Base-by-base conservation (phyloP, 2,797 vertebrate species). In the Gobionotothen gibberifrons region DNA sequence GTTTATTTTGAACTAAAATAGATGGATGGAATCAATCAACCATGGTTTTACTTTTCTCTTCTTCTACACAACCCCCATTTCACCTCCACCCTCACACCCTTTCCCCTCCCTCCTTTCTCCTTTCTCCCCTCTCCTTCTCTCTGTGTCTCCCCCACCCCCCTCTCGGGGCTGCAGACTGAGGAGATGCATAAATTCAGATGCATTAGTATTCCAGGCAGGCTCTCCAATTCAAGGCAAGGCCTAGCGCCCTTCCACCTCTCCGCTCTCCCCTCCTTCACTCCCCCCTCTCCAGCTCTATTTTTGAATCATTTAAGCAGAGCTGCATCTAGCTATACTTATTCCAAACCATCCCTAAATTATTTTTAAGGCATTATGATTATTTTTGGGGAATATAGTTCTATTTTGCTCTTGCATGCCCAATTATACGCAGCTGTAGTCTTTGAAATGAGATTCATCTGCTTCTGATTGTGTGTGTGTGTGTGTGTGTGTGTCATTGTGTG, bases 201-300 rank as follows among this genome's bases (percentile, higher is more conserved):
- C 93, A 95, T 95, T 95, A 95, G 94, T 94, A 95, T 95, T 95
- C 94, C 88, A 93, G 94, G 95, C 94, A 94, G 92, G 93, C 91
- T 90, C 89, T 89, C 89, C 90, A 91, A 94, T 94, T 94, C 91
- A 92, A 94, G 92, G 93, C 93, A 92, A 93, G 92, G 90, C 92
- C 91, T 88, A 89, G 87, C 88, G 90, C 89, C 88, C 93, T 92
- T 91, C 90, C 87, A 84, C 88, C 89, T 52, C 79, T 58, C 59
- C 81, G 78, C 78, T 82, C 74, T 82, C 79, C 79, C 56, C 82
- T 82, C 77, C 64, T 76, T 84, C 84, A 32, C 77, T 79, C 82
- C 79, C 82, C 69, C 74, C 74, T 85, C 82, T 77, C 81, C 78
- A 79, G 79, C 82, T 90, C 89, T 91, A 88, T 91, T 90, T 93